Percentiles rank a stretch among this genome's conserved stretches.
phyloP scores from a whole-genome alignment of 2,113 vertebrate species.

The Albula goreensis region DNA sequence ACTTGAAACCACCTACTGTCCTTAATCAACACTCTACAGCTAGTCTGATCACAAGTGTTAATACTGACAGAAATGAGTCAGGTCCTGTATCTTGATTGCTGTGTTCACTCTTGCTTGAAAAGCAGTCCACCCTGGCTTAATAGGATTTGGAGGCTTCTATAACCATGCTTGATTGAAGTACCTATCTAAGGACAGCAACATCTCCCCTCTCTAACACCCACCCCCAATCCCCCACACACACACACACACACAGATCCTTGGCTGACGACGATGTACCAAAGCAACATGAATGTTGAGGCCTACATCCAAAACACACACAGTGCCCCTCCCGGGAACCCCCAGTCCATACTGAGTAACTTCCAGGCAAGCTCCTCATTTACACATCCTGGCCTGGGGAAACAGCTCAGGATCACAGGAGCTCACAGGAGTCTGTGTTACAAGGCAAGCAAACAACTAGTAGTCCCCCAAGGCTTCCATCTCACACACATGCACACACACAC shows the following conservation, averaged over 20 bases:
- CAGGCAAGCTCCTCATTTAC: constrained; percentile 44
- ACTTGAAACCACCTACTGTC: constrained; percentile 10
- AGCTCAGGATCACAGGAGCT: neutral
- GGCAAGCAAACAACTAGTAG: neutral
- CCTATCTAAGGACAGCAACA: constrained; percentile 15
- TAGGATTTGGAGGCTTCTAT: constrained; percentile 30
- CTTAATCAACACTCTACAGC: constrained; percentile 41
- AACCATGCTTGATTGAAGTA: constrained; percentile 32
- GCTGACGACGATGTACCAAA: constrained; percentile 24
- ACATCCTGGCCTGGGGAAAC: constrained; percentile 18
- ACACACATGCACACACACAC: neutral
- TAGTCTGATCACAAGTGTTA: constrained; percentile 37
- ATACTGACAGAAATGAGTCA: constrained; percentile 35
- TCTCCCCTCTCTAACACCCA: neutral
- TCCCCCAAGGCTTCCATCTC: neutral
- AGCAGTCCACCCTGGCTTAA: constrained; percentile 27
- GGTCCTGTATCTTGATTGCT: constrained; percentile 25
- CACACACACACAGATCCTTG: constrained; percentile 26
- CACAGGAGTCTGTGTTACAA: constrained; percentile 11
- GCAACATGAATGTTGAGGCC: constrained; percentile 15
- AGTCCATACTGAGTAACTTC: constrained; percentile 25
- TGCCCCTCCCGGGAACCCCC: constrained; percentile 23
- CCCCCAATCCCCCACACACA: constrained; percentile 1
- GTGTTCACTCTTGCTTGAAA: constrained; percentile 26
- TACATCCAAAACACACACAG: constrained; percentile 29